These are phyloP conservation scores for Hippocampus guttulatus DNA, from an alignment of 2,113 vertebrate species.

Conservation along the genomic window DNA sequence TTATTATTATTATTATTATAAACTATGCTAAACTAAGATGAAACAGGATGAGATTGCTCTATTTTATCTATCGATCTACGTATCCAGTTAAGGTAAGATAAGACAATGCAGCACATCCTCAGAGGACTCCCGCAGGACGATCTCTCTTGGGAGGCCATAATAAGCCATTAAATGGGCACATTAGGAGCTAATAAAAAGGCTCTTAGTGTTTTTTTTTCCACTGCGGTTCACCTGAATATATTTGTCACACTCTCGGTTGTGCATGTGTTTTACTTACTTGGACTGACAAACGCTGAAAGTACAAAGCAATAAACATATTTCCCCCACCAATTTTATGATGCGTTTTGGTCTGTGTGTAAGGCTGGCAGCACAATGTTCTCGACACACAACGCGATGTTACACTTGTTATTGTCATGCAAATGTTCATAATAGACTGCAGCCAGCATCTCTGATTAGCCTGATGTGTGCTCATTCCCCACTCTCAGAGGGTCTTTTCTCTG, in stretches of 20 bases:
- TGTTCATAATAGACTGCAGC: slow-evolving; percentile 72
- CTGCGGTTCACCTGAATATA: slow-evolving; percentile 71
- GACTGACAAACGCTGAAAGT: not conserved
- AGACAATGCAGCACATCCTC: slow-evolving; percentile 6
- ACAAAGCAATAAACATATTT: not conserved
- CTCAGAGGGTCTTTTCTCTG: slow-evolving; percentile 74
- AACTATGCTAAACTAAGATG: not conserved
- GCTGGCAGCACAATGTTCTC: slow-evolving; percentile 1
- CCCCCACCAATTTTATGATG: not conserved
- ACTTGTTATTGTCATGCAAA: slow-evolving; percentile 78
- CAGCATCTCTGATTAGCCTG: slow-evolving; percentile 64
- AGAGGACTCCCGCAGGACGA: slow-evolving; percentile 39
- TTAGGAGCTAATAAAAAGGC: slow-evolving; percentile 80
- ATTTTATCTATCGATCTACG: not conserved
- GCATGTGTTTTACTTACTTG: not conserved
- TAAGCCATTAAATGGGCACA: slow-evolving; percentile 78
- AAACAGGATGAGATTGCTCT: not conserved
- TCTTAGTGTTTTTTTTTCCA: slow-evolving; percentile 70
- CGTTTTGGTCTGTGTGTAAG: not conserved
- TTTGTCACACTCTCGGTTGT: slow-evolving; percentile 36
- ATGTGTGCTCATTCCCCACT: slow-evolving; percentile 64
- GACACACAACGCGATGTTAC: slow-evolving; percentile 31
- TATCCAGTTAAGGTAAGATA: not conserved
- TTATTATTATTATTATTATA: too few relatives aligned
- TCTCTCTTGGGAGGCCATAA: slow-evolving; percentile 75